phyloP scores from a whole-genome alignment of 2,797 vertebrate genomes.

The Limnodromus scolopaceus region DNA sequence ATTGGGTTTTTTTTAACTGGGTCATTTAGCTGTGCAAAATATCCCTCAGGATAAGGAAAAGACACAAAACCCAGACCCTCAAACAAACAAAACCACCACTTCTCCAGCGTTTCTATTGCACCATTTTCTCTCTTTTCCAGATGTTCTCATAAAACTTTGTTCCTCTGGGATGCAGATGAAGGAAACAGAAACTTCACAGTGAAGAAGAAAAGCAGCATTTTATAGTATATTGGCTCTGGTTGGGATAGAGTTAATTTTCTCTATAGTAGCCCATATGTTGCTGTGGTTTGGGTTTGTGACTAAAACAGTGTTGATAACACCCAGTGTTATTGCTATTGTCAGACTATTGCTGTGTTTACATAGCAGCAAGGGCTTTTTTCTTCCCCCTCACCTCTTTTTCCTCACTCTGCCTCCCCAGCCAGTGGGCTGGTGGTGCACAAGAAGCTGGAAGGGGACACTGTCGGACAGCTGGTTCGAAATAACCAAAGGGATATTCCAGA shows the following conservation, averaged over 20 bases:
- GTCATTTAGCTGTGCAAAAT: slow-evolving; percentile 32
- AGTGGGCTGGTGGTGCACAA: too few species aligned
- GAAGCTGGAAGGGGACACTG: not conserved
- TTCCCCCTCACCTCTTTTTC: not conserved
- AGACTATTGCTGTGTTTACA: not conserved
- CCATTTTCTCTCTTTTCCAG: not conserved
- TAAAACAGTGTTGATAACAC: not conserved
- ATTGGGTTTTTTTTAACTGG: not conserved
- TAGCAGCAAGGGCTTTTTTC: not conserved
- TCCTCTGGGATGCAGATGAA: not conserved
- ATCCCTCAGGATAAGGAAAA: not conserved
- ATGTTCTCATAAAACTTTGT: not conserved
- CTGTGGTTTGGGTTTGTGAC: not conserved
- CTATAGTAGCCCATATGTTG: not conserved
- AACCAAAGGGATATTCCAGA: not conserved
- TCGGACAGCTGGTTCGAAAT: not conserved
- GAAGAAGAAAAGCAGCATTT: not conserved
- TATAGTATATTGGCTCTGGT: rapidly evolving
- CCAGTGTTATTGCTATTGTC: rapidly evolving
- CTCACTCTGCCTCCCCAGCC: not conserved
- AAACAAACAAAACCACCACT: not conserved
- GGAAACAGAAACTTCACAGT: not conserved
- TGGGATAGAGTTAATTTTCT: not conserved
- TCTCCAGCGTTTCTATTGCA: not conserved
- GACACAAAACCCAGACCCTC: not conserved